Percentiles rank a stretch among this genome's conserved stretches.
These are phyloP conservation scores for Eristalinus sepulchralis DNA, from an alignment of 2,888 invertebrate species.

Conservation along the genomic window DNA sequence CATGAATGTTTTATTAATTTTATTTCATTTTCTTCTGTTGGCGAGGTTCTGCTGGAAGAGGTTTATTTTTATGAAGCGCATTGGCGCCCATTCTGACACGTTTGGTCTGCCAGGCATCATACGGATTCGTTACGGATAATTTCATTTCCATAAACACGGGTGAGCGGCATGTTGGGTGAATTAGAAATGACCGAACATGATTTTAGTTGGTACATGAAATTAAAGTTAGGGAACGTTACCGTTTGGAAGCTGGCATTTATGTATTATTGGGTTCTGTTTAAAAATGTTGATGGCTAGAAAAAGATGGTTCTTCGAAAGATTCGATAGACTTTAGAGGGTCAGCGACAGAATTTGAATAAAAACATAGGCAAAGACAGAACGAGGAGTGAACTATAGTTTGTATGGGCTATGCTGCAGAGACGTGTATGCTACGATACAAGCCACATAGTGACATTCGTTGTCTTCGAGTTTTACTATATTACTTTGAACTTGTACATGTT, in stretches of 20 bases:
- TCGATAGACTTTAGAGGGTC: background rate
- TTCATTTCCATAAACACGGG: slow-evolving; percentile 25
- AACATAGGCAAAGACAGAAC: no score
- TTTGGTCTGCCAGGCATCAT: background rate
- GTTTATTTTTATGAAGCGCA: background rate
- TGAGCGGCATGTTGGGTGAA: slow-evolving; percentile 7
- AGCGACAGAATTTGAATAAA: background rate
- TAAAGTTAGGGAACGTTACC: background rate
- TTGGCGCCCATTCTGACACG: background rate
- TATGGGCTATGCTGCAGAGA: no score
- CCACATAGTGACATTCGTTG: no score
- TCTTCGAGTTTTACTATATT: no score
- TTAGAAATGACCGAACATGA: background rate
- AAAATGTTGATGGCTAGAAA: background rate
- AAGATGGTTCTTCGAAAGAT: background rate
- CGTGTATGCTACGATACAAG: no score
- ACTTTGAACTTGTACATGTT: no score
- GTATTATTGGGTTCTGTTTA: background rate
- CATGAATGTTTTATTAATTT: slow-evolving; percentile 12
- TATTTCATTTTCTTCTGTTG: background rate
- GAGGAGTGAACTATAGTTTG: no score
- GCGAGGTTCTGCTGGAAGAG: background rate
- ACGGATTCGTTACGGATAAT: slow-evolving; percentile 19
- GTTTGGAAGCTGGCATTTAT: background rate
- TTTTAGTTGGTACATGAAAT: background rate